phyloP scores from a whole-genome alignment of 2,113 vertebrate species.

The Halcyon malimbica region DNA sequence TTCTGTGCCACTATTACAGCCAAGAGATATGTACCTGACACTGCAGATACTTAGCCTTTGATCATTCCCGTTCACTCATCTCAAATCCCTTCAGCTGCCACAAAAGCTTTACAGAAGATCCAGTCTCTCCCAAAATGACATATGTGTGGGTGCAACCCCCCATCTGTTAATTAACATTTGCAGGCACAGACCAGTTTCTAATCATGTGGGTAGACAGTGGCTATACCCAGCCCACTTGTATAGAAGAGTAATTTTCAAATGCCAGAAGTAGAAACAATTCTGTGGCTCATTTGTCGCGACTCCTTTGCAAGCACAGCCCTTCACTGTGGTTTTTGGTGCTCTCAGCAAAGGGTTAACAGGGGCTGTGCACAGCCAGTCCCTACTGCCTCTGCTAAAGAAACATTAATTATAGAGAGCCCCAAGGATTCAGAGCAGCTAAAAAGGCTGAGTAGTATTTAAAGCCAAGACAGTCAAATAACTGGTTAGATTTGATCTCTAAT shows the following conservation, averaged over 20 bases:
- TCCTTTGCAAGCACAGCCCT: neutral
- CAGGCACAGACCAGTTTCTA: neutral
- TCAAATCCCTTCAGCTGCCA: neutral
- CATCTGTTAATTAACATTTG: neutral
- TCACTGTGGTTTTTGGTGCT: neutral
- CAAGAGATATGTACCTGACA: rapidly evolving
- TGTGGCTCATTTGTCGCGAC: rapidly evolving
- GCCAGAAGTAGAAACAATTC: neutral
- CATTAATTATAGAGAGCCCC: constrained; percentile 66
- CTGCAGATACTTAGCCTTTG: neutral
- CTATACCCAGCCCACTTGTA: neutral
- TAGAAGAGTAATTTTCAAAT: neutral
- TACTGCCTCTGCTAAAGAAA: constrained; percentile 12
- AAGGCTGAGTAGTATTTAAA: constrained; percentile 56
- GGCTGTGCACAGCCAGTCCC: neutral
- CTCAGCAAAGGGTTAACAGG: constrained; percentile 47
- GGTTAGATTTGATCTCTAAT: constrained; percentile 63
- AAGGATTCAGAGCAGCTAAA: constrained; percentile 21
- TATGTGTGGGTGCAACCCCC: neutral
- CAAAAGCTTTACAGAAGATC: neutral
- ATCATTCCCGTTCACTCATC: neutral
- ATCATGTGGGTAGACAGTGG: neutral
- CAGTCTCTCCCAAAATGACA: neutral
- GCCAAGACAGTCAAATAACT: constrained; percentile 65
- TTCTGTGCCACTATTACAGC: neutral